Evolutionary conservation across 2,888 invertebrate genomes (phyloP).

Genomic region (Rhogogaster chlorosoma): DNA sequence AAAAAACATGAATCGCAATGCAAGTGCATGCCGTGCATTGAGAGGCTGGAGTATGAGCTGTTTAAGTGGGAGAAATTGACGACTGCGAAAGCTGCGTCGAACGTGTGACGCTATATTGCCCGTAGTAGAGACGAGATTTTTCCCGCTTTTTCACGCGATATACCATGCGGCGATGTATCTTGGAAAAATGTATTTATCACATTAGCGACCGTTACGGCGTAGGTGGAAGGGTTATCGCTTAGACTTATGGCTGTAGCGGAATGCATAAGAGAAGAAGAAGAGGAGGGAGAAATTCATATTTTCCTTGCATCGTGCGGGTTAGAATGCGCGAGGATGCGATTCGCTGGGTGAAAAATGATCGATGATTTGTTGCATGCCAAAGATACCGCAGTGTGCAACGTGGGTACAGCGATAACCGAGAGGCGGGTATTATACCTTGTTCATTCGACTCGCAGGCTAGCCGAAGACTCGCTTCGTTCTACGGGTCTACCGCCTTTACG

Average conservation of each 20-base stretch:
- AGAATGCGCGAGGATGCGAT: constrained; percentile 20
- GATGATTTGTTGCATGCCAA: constrained; percentile 38
- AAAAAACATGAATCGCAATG: constrained; percentile 15
- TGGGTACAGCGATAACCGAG: background rate
- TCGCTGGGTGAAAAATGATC: background rate
- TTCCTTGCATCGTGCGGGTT: background rate
- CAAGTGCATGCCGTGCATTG: background rate
- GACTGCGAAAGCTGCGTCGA: constrained; percentile 23
- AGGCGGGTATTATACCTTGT: constrained; percentile 10
- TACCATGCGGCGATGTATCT: background rate
- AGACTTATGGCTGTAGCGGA: constrained; percentile 59
- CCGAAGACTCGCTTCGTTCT: background rate
- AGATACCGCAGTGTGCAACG: background rate
- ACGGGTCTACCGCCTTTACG: constrained; percentile 4
- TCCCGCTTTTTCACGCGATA: background rate
- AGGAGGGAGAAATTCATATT: constrained; percentile 18
- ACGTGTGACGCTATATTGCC: background rate
- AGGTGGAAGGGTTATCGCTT: constrained; percentile 63
- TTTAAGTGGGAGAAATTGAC: background rate
- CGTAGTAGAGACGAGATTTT: background rate
- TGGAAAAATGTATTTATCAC: constrained; percentile 8
- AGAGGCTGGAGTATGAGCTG: background rate
- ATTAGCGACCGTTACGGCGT: constrained; percentile 10
- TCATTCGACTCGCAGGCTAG: background rate
- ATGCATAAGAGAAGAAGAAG: background rate